phyloP scores from a whole-genome alignment of 1,140 invertebrate species.

The Phthorimaea operculella region DNA sequence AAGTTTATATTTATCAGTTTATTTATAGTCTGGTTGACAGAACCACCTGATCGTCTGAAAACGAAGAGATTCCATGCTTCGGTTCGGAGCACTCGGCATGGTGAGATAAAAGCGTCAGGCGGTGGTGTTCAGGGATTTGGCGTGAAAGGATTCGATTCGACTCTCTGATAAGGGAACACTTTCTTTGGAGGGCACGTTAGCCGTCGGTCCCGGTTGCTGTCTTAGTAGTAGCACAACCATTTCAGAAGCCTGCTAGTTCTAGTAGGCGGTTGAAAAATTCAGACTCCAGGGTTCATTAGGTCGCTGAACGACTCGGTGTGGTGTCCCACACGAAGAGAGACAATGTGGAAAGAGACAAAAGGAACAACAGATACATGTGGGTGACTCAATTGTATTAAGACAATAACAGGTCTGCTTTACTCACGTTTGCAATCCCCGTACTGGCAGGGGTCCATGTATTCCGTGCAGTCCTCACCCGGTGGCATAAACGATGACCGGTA shows the following conservation, averaged over 20 bases:
- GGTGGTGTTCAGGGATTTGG: too few species aligned
- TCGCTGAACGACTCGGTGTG: not conserved
- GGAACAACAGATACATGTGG: too few species aligned
- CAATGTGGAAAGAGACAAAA: too few species aligned
- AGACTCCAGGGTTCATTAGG: not conserved
- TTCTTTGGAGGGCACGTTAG: not conserved
- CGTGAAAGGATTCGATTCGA: too few species aligned
- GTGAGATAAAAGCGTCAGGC: too few species aligned
- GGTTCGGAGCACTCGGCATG: too few species aligned
- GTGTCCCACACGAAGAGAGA: not conserved
- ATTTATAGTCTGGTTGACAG: not conserved
- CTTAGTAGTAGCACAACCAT: not conserved
- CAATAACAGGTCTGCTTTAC: constrained; percentile 9
- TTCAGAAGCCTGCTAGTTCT: too few species aligned
- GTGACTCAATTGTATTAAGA: too few species aligned
- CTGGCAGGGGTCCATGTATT: constrained; percentile 51
- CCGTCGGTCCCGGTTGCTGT: too few species aligned
- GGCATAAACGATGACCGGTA: constrained; percentile 52
- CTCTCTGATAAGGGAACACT: too few species aligned
- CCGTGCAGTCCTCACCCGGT: constrained; percentile 51
- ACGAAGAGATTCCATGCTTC: too few species aligned
- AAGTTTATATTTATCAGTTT: not conserved
- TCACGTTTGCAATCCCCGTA: constrained; percentile 59
- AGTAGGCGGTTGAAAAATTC: not conserved
- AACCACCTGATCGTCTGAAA: not conserved